A percentile compares a stretch with the other conserved stretches of the same genome.
Evolutionary conservation across 2,113 vertebrate genomes (phyloP).

Genomic region (Lophochroa leadbeateri): DNA sequence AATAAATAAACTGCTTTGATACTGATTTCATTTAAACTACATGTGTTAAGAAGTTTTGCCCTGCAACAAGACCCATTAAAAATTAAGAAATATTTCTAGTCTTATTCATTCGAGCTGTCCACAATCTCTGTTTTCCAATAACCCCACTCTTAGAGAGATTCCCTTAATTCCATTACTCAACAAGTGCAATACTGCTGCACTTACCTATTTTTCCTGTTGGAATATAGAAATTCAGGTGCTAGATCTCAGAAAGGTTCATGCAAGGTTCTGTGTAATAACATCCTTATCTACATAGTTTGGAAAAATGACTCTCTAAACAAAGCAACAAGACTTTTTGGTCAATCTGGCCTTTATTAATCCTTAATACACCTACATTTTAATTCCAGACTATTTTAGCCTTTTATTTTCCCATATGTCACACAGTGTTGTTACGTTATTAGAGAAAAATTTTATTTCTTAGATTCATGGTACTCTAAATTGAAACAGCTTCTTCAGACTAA

Average conservation of each 20-base stretch:
- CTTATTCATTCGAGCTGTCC: neutral
- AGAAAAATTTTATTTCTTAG: neutral
- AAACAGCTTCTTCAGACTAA: neutral
- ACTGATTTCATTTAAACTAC: neutral
- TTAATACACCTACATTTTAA: neutral
- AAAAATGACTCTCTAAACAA: neutral
- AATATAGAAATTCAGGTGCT: neutral
- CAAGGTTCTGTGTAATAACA: neutral
- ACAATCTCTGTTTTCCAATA: neutral
- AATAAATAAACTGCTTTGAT: neutral
- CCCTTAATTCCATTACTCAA: neutral
- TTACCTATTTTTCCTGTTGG: neutral
- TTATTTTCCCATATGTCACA: neutral
- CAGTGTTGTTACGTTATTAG: neutral
- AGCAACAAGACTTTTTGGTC: neutral
- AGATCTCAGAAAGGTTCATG: neutral
- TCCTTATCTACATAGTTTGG: neutral
- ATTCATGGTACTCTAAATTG: neutral
- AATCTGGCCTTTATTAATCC: neutral
- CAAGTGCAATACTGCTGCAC: neutral
- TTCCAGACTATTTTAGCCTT: neutral
- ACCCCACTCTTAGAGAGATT: neutral
- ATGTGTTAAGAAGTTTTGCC: neutral
- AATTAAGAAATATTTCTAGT: neutral
- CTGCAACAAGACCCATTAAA: neutral